These are phyloP conservation scores for Vipera ursinii DNA, from an alignment of 2,797 vertebrate species.

Conservation along the genomic window DNA sequence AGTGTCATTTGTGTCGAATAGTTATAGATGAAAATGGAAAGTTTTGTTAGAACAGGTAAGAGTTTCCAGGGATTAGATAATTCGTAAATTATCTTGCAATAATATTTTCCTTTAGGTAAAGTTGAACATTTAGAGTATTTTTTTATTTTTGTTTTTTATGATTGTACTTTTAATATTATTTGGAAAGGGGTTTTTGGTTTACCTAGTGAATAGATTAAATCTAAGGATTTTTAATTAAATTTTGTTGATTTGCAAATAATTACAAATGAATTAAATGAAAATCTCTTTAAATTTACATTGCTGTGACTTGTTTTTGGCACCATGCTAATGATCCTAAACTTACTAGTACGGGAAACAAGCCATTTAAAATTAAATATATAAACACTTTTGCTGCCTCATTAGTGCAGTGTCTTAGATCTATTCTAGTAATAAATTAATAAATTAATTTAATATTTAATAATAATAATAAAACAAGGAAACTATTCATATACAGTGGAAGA, in stretches of 20 bases:
- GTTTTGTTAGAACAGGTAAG: neutral
- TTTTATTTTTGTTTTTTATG: neutral
- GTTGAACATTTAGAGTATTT: neutral
- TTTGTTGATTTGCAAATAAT: neutral
- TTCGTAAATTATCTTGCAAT: neutral
- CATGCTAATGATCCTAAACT: constrained; percentile 53
- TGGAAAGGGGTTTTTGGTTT: neutral
- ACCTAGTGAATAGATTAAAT: neutral
- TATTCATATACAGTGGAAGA: neutral
- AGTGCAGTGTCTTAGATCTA: constrained; percentile 26
- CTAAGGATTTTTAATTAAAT: neutral
- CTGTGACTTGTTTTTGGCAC: constrained; percentile 57
- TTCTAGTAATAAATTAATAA: neutral
- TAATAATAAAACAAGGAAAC: neutral
- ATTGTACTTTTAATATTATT: neutral
- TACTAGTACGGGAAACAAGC: constrained; percentile 52
- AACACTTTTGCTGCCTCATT: constrained; percentile 46
- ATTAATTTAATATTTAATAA: neutral
- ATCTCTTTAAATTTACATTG: neutral
- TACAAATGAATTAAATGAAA: neutral
- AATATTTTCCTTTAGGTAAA: neutral
- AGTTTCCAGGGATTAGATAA: neutral
- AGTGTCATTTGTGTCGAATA: neutral
- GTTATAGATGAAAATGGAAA: neutral
- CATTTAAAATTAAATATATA: constrained; percentile 46